A percentile compares a stretch with the other conserved stretches of the same genome.
Conservation (phyloP, 2,113 vertebrate genomes). For the Tetrax tetrax region DNA sequence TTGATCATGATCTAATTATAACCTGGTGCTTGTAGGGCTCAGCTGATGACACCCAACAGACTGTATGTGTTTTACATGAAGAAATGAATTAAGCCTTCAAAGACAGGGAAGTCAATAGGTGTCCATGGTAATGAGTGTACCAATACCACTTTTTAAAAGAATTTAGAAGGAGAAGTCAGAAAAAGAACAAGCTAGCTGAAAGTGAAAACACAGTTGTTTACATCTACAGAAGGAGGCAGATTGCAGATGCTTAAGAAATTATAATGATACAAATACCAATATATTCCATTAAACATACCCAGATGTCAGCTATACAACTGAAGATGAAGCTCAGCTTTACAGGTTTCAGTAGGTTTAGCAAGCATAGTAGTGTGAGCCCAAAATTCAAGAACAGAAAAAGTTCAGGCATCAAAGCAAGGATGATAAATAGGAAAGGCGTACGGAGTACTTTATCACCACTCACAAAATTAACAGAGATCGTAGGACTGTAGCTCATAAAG, state of each 20-base stretch:
- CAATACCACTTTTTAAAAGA: background rate
- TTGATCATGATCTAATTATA: slow-evolving; percentile 13
- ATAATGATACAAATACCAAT: background rate
- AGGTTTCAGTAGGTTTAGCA: background rate
- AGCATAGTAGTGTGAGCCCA: background rate
- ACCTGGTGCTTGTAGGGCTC: background rate
- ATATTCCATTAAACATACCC: background rate
- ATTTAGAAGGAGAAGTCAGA: background rate
- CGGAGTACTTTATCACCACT: background rate
- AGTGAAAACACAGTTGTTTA: background rate
- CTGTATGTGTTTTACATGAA: background rate
- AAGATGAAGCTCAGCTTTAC: background rate
- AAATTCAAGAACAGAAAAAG: background rate
- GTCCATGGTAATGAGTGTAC: background rate
- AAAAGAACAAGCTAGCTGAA: background rate
- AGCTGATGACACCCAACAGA: background rate
- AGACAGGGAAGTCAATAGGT: background rate
- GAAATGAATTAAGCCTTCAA: background rate
- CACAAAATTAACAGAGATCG: background rate
- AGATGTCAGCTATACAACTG: background rate
- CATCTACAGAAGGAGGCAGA: background rate
- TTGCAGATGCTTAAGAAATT: background rate
- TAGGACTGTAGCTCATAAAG: background rate
- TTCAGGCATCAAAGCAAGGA: background rate
- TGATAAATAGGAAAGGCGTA: background rate